Evolutionary conservation across 2,888 invertebrate genomes (phyloP).

Genomic region (Mesopsocus fuscifrons): DNA sequence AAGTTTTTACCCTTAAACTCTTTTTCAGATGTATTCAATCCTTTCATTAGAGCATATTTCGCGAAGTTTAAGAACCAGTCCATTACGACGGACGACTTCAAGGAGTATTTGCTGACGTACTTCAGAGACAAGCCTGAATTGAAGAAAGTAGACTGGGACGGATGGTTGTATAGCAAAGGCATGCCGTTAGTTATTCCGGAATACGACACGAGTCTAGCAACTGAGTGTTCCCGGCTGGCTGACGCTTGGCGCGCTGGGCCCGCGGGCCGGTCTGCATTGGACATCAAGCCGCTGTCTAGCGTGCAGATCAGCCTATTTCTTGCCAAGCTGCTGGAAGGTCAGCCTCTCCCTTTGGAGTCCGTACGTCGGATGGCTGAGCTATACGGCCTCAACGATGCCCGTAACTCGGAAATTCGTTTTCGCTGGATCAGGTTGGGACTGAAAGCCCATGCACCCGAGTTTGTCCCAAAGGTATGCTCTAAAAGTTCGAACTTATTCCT

Average conservation of each 20-base stretch:
- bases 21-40: conserved; percentile 45
- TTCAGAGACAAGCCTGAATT: conserved; percentile 37
- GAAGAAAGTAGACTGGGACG: conserved; percentile 57
- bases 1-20: too few species aligned
- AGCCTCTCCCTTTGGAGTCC: conserved; percentile 33
- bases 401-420: conserved; percentile 59
- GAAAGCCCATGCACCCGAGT: neutral
- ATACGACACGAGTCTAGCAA: conserved; percentile 47
- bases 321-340: conserved; percentile 39
- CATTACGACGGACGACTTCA: conserved; percentile 66
- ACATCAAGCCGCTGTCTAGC: conserved; percentile 36
- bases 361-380: conserved; percentile 37
- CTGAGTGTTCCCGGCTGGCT: conserved; percentile 37
- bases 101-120: conserved; percentile 45
- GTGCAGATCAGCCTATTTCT: conserved; percentile 50
- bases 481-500: too few species aligned
- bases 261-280: conserved; percentile 20
- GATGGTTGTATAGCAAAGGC: conserved; percentile 64
- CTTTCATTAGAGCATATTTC: conserved; percentile 65
- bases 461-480: conserved; percentile 1
- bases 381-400: conserved; percentile 42
- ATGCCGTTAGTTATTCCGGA: conserved; percentile 76
- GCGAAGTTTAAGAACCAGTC: conserved; percentile 62
- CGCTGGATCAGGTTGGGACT: conserved; percentile 22
- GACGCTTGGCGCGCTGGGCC: conserved; percentile 31